Base-by-base conservation (phyloP, 1,140 invertebrate genomes). In the Platyscapa corneri region DNA sequence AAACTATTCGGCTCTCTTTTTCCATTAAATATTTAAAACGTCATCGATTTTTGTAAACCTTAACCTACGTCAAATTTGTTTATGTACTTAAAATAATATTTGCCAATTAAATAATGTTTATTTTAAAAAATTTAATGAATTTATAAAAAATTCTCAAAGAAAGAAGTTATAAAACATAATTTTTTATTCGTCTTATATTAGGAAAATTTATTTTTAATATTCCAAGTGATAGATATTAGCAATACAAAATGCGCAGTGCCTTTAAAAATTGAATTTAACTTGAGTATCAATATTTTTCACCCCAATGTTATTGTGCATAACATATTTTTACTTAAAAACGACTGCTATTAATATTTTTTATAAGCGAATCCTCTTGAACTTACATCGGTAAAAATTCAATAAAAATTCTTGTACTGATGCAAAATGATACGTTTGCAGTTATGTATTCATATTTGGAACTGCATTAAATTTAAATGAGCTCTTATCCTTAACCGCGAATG, bases 351-450 rank as follows among this genome's bases (percentile, higher is more conserved):
- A 60, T 23, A 27, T 27, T 60, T 60, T 60, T 60, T 27, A 60
- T 60, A 3, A 27, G 23, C 56, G 56, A 60, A 60, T 60, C 3
- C 2, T 60, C 56, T 10, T 72, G 64, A 1, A 70, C 72, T 82
- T 82, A 72, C 53, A 32, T 42, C 64, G 8, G 42, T 37, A 64
- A 30, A 49, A 32, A 20, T 60, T 76, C 46, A 30, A 32, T 56
- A 65, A 65, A 65, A 80, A 49, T 16, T 70, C 39, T 6, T 14
- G 7, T 27, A 74, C n/a, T 32, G 39, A 83, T 60, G 32, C 7
- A n/a, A 75, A 83, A 64, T 34, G 37, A 82, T 82, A 72, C 16
- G n/a, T 32, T 67, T 81, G 37, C 34, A 82, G 65, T 82, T 82
- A 82, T n/a, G 67, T 8, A 70, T 37, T 60, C 20, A 39, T 82